Evolutionary conservation across 1,140 invertebrate genomes (phyloP).

Genomic region (Eciton burchellii): DNA sequence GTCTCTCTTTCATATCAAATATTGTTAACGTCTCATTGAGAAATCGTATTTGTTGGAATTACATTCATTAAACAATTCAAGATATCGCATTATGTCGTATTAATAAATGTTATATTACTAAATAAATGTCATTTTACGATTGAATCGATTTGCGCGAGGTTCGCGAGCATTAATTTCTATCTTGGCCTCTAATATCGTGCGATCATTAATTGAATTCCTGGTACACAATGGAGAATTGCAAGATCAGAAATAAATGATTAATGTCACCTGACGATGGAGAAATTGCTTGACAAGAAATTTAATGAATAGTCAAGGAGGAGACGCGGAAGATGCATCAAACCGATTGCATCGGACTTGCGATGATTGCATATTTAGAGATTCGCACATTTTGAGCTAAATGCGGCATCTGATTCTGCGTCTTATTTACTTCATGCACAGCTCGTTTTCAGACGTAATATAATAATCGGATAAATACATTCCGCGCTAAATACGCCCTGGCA

Average conservation of each 20-base stretch:
- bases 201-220: neutral
- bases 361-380: slow-evolving; percentile 57
- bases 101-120: neutral
- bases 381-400: slow-evolving; percentile 47
- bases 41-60: neutral
- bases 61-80: neutral
- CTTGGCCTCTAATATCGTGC: neutral
- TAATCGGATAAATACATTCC: slow-evolving; percentile 8
- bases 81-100: slow-evolving; percentile 3
- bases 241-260: neutral
- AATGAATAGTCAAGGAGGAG: neutral
- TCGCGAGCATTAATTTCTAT: neutral
- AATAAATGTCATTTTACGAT: neutral
- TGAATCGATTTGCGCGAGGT: neutral
- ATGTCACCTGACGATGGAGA: neutral
- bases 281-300: neutral
- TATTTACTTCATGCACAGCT: slow-evolving; percentile 37
- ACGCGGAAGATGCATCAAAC: neutral
- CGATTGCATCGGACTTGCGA: slow-evolving; percentile 18
- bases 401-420: slow-evolving; percentile 55
- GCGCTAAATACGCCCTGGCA: slow-evolving; percentile 21
- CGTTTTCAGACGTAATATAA: neutral
- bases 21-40: neutral
- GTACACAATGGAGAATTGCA: neutral
- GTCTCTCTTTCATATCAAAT: neutral